A percentile compares a stretch with the other conserved stretches of the same genome.
These are phyloP conservation scores for Odontothrips loti DNA, from an alignment of 2,888 invertebrate genomes.

Conservation along the genomic window DNA sequence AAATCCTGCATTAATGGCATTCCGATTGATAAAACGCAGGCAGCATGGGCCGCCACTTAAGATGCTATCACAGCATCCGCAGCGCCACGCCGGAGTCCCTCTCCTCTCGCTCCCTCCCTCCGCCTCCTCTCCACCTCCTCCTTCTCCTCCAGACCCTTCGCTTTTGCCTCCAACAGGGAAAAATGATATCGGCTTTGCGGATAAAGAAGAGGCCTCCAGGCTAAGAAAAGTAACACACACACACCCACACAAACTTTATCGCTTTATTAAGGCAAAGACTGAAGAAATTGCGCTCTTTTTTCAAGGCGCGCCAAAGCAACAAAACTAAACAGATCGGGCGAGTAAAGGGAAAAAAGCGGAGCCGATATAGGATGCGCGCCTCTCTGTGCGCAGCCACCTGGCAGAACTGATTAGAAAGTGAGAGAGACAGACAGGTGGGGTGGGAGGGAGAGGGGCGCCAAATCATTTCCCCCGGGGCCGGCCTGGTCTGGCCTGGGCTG, in stretches of 20 bases:
- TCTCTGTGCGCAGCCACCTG: no score
- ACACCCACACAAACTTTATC: neutral
- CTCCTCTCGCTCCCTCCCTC: neutral
- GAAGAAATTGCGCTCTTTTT: neutral
- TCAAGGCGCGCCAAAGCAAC: neutral
- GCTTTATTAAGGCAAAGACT: constrained; percentile 21
- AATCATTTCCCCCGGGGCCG: no score
- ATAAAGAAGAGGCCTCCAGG: neutral
- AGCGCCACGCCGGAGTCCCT: neutral
- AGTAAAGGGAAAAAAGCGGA: no score
- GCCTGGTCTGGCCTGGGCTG: no score
- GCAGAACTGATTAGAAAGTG: neutral
- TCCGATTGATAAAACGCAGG: constrained; percentile 21
- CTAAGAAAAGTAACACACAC: neutral
- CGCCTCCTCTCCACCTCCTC: neutral
- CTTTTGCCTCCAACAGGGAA: neutral
- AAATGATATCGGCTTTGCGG: constrained; percentile 1
- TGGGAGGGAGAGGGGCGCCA: neutral
- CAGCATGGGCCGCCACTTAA: constrained; percentile 8
- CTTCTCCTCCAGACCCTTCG: no score
- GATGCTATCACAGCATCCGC: constrained; percentile 11
- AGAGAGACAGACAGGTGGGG: neutral
- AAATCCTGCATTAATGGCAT: constrained; percentile 5
- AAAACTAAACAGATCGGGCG: no score
- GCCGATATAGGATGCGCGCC: no score